A percentile compares a stretch with the other conserved stretches of the same genome.
phyloP scores from a whole-genome alignment of 2,113 vertebrate species.

The Thryonomys swinderianus region DNA sequence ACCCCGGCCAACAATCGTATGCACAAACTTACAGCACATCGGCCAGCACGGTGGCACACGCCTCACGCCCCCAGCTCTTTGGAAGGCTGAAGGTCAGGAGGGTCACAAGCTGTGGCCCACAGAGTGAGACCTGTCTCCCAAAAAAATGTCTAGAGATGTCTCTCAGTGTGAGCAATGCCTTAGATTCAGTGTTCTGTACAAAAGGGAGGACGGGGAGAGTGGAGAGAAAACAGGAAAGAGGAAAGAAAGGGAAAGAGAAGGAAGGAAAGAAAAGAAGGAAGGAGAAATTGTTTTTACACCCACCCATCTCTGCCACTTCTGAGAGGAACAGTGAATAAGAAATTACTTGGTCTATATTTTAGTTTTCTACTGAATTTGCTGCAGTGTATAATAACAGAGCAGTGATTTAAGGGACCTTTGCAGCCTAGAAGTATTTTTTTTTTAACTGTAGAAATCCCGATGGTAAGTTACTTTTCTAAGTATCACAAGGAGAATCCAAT shows the following conservation, averaged over 20 bases:
- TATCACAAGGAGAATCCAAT: not conserved
- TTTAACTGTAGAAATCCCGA: not conserved
- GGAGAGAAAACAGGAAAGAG: not conserved
- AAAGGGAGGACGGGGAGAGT: not conserved
- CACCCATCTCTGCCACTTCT: too few relatives aligned
- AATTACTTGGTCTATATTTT: not conserved
- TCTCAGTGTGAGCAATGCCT: not conserved
- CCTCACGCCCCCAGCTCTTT: not conserved
- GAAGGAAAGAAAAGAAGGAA: too few relatives aligned
- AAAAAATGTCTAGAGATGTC: not conserved
- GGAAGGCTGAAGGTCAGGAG: not conserved
- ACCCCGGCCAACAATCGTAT: not conserved
- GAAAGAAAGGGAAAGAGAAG: not conserved
- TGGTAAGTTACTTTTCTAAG: not conserved
- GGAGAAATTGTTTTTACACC: not conserved
- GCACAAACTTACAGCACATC: not conserved
- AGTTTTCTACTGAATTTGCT: not conserved
- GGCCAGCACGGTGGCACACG: not conserved
- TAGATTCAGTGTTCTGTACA: not conserved
- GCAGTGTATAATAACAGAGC: too few relatives aligned
- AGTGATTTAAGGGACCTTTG: accelerated
- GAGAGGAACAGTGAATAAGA: not conserved
- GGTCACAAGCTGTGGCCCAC: not conserved
- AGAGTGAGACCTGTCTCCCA: not conserved
- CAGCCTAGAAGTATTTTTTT: not conserved